Evolutionary conservation across 1,140 invertebrate genomes (phyloP).

Genomic region (Choristoneura fumiferana): DNA sequence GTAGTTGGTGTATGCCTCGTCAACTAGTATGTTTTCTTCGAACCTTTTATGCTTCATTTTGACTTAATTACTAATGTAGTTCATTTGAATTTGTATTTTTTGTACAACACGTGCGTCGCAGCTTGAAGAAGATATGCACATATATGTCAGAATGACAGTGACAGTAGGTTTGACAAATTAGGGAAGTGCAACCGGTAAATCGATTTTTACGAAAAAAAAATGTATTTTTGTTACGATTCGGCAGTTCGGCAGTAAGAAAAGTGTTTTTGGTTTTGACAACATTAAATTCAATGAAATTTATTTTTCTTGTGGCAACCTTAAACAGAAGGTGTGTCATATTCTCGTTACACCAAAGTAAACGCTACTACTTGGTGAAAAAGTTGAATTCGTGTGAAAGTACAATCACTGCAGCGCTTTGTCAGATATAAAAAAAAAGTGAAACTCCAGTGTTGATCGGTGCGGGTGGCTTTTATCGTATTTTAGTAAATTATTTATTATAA

Average conservation of each 20-base stretch:
- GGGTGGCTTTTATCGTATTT: conserved; percentile 13
- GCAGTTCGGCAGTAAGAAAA: too few relatives aligned
- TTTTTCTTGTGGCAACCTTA: conserved; percentile 6
- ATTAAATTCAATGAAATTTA: too few relatives aligned
- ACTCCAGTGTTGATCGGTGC: background rate
- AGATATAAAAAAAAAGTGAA: conserved; percentile 19
- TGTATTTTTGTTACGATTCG: too few relatives aligned
- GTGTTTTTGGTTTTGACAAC: too few relatives aligned
- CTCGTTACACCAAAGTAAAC: background rate
- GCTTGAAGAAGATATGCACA: background rate
- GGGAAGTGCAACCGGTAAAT: too few relatives aligned
- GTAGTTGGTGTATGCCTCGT: conserved; percentile 70
- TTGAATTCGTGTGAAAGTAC: background rate
- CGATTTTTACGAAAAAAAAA: too few relatives aligned
- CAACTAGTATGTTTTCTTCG: conserved; percentile 72
- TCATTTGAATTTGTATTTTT: conserved; percentile 18
- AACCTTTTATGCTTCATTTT: conserved; percentile 77
- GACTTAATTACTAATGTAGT: background rate
- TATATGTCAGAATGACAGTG: background rate
- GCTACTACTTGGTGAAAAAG: background rate
- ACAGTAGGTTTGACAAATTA: background rate
- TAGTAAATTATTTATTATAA: conserved; percentile 3
- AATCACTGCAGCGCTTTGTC: background rate
- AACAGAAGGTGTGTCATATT: background rate
- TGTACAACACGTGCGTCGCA: conserved; percentile 8